A percentile compares a stretch with the other conserved stretches of the same genome.
Evolutionary conservation across 2,797 vertebrate species (phyloP).

Genomic region (Artibeus jamaicensis): DNA sequence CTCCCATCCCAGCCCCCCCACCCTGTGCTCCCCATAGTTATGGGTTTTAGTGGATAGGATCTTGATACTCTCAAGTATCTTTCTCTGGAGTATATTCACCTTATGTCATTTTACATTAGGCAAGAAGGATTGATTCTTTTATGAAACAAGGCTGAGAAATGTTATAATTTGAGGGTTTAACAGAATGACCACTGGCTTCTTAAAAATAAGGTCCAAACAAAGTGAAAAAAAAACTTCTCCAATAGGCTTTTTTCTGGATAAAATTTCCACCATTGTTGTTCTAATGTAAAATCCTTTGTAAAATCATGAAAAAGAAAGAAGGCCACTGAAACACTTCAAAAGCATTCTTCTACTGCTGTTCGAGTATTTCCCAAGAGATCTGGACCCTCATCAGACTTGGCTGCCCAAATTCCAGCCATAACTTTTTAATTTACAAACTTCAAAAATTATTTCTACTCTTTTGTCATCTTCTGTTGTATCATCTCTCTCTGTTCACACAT

Average conservation of each 20-base stretch:
- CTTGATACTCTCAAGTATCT: background rate
- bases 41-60: background rate
- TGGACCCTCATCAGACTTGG: background rate
- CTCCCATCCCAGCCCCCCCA: too few species aligned
- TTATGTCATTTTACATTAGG: background rate
- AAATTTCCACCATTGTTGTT: background rate
- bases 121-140: background rate
- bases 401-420: background rate
- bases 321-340: background rate
- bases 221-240: background rate
- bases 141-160: background rate
- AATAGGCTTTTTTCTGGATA: background rate
- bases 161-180: background rate
- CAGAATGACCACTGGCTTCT: background rate
- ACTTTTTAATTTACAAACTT: background rate
- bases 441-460: background rate
- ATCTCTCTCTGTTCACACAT: background rate
- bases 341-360: background rate
- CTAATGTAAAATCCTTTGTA: background rate
- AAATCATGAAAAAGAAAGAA: too few species aligned
- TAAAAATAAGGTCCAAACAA: background rate
- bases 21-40: too few species aligned
- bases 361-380: background rate
- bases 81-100: background rate
- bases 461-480: background rate